A percentile compares a stretch with the other conserved stretches of the same genome.
These are phyloP conservation scores for Harpegnathos saltator DNA, from an alignment of 1,140 invertebrate species.

Conservation along the genomic window DNA sequence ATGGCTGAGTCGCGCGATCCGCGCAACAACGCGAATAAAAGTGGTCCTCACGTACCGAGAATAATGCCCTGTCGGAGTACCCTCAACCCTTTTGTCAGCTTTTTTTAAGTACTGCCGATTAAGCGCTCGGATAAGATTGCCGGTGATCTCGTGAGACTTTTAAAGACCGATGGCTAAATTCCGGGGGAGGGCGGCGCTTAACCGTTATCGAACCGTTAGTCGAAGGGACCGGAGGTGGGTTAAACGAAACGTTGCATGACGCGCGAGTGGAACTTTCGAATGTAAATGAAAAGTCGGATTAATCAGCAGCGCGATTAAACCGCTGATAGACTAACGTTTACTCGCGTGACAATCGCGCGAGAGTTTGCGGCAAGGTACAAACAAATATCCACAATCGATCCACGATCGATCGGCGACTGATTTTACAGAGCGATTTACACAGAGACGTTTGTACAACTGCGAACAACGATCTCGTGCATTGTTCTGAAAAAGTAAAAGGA, in stretches of 20 bases:
- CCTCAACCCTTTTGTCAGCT: slow-evolving; percentile 33
- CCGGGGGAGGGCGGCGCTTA: not conserved
- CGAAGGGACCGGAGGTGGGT: not conserved
- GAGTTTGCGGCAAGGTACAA: too few relatives aligned
- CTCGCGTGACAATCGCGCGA: too few relatives aligned
- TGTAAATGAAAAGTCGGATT: not conserved
- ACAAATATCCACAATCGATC: too few relatives aligned
- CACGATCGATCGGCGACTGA: too few relatives aligned
- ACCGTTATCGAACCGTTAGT: not conserved
- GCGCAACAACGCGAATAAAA: not conserved
- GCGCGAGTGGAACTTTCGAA: not conserved
- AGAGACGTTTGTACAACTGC: too few relatives aligned
- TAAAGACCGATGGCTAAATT: not conserved
- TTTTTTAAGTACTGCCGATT: slow-evolving; percentile 16
- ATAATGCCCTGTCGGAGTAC: slow-evolving; percentile 33
- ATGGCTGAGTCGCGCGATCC: not conserved
- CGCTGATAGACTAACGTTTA: too few relatives aligned
- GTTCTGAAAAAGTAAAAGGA: not conserved
- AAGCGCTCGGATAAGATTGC: slow-evolving; percentile 31
- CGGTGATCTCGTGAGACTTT: not conserved
- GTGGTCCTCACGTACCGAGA: not conserved
- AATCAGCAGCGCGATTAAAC: too few relatives aligned
- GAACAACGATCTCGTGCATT: not conserved
- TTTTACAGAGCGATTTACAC: too few relatives aligned
- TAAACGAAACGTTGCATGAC: not conserved